These are phyloP conservation scores for Delia radicum DNA, from an alignment of 1,140 invertebrate genomes.

Conservation along the genomic window DNA sequence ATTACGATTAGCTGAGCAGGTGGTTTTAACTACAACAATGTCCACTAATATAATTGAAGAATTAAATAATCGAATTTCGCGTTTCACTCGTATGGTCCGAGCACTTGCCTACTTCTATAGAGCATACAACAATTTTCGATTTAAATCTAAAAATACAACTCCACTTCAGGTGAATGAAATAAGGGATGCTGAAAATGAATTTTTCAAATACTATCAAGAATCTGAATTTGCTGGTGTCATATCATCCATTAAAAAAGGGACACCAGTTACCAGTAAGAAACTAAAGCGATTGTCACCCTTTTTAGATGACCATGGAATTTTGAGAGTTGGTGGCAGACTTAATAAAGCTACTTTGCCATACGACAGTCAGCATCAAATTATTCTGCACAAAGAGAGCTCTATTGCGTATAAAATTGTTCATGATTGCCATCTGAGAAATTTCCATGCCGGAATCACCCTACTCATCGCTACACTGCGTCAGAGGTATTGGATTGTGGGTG, in stretches of 20 bases:
- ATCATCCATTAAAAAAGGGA: background rate
- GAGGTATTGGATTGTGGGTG: background rate
- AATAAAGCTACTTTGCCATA: too few species aligned
- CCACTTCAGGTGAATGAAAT: background rate
- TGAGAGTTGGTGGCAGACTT: too few species aligned
- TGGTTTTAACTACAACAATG: background rate
- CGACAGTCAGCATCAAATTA: too few species aligned
- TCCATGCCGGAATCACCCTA: background rate
- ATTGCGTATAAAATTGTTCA: too few species aligned
- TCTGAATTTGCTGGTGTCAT: background rate
- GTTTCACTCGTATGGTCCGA: background rate
- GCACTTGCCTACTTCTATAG: background rate
- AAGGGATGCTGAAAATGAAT: too few species aligned
- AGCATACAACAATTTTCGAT: background rate
- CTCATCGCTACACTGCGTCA: too few species aligned
- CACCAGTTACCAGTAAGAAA: background rate
- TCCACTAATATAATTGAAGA: background rate
- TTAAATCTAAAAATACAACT: background rate
- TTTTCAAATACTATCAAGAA: background rate
- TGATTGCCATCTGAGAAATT: too few species aligned
- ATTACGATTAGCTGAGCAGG: background rate
- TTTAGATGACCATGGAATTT: too few species aligned
- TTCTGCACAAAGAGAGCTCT: too few species aligned
- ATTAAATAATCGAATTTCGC: background rate
- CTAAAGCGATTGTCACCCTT: too few species aligned